phyloP scores from a whole-genome alignment of 2,888 invertebrate genomes.

The Brenthis hecate region DNA sequence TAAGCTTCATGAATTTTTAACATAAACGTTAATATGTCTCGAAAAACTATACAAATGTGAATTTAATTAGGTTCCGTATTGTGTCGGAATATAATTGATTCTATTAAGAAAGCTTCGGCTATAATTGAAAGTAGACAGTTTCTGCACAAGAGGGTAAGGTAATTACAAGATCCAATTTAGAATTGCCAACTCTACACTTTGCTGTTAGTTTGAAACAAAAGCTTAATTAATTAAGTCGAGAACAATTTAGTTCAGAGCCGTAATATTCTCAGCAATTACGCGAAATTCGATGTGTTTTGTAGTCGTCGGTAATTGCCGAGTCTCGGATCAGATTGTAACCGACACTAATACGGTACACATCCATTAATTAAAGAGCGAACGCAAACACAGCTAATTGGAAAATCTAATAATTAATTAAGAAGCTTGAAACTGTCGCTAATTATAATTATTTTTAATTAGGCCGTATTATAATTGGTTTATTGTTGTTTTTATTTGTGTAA shows the following conservation, averaged over 20 bases:
- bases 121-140: conserved; percentile 81
- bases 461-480: conserved; percentile 34
- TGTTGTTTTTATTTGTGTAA: conserved; percentile 29
- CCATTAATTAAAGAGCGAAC: conserved; percentile 73
- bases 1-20: conserved; percentile 9
- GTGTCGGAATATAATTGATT: conserved; percentile 78
- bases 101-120: conserved; percentile 77
- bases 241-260: conserved; percentile 82
- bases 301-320: conserved; percentile 75
- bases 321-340: conserved; percentile 75
- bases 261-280: conserved; percentile 82
- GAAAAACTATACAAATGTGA: conserved; percentile 28
- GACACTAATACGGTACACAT: conserved; percentile 74
- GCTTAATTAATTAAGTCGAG: conserved; percentile 83
- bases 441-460: conserved; percentile 37
- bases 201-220: conserved; percentile 83
- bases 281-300: conserved; percentile 80
- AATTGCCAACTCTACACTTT: conserved; percentile 83
- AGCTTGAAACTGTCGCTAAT: conserved; percentile 46
- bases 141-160: conserved; percentile 78
- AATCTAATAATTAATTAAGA: conserved; percentile 74
- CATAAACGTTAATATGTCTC: conserved; percentile 2
- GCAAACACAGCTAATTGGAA: conserved; percentile 68
- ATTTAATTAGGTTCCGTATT: conserved; percentile 48
- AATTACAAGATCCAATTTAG: conserved; percentile 83